Evolutionary conservation across 2,888 invertebrate species (phyloP).

Genomic region (Ornithoptera priamus): DNA sequence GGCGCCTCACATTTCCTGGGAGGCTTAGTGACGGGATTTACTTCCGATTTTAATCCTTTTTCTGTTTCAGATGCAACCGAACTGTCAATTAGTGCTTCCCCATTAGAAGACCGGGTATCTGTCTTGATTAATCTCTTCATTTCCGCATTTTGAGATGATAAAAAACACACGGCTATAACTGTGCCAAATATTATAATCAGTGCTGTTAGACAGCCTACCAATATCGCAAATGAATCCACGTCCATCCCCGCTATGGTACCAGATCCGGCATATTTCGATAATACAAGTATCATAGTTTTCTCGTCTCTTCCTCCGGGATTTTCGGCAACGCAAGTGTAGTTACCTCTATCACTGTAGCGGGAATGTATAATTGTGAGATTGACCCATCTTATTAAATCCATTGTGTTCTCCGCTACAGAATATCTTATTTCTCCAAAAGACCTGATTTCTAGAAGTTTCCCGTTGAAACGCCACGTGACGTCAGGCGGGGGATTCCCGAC

Average conservation of each 20-base stretch:
- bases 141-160: conserved; percentile 73
- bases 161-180: conserved; percentile 75
- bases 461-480: conserved; percentile 86
- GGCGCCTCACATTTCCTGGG: conserved; percentile 86
- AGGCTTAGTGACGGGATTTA: conserved; percentile 90
- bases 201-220: conserved; percentile 71
- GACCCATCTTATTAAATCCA: conserved; percentile 80
- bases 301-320: conserved; percentile 91
- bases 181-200: conserved; percentile 74
- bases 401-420: conserved; percentile 63
- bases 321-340: conserved; percentile 89
- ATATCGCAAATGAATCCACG: conserved; percentile 75
- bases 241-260: conserved; percentile 70
- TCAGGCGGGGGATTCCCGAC: conserved; percentile 88
- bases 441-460: conserved; percentile 79
- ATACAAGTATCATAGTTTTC: conserved; percentile 84
- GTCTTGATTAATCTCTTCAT: conserved; percentile 81
- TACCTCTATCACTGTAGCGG: conserved; percentile 83
- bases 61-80: conserved; percentile 88
- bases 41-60: conserved; percentile 88
- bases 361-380: conserved; percentile 85
- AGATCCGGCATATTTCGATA: conserved; percentile 70
- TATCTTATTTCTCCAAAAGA: conserved; percentile 76
- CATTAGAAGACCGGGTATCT: conserved; percentile 82
- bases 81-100: conserved; percentile 84